Evolutionary conservation across 64 coral and sea anemone species (phyloP), one percentile per base, ranked within the genome.

Genomic region (Pocillopora verrucosa): DNA sequence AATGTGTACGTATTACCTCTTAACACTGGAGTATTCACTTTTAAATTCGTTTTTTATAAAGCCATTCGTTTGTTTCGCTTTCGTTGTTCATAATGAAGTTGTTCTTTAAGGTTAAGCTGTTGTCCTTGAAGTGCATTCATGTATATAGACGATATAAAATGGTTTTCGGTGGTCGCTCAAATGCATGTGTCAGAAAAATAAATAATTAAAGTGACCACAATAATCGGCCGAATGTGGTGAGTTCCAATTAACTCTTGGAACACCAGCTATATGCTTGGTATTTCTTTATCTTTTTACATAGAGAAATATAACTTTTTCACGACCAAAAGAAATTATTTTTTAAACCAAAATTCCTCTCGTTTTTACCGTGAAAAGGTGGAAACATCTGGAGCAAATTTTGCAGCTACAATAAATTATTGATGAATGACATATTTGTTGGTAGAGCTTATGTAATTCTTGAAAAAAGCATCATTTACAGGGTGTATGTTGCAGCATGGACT

Each of bases 141-240:
- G 41, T 51, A 51, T 7, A 24, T 11, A 70, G 67, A 70, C 20
- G 25, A n/a, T 70, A 70, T 56, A 51, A 77, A 65, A 15, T 67
- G 17, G 16, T 67, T 83, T 30, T 67, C 59, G 35, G 34, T 16
- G 60, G 13, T 67, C 22, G 12, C 36, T 65, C 80, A 13, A 34
- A 10, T 41, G 61, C 13, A 16, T 83, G 80, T 16, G 61, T 83
- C 80, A 83, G 63, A n/a, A 81, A 36, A 83, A 67, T 83, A 10
- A 83, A 83, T 83, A 83, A 65, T 83, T 83, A 65, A 83, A 65
- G 61, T 20, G 30, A 65, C 35, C 80, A 20, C 25, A n/a, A 70
- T 15, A 70, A 25, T 70, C 10, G 12, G 67, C 22, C 67, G 67
- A 20, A 70, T 70, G 20, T 70, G 67, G 20, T 11, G 67, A 9